Evolutionary conservation across 2,113 vertebrate genomes (phyloP).

Genomic region (Dendrocopos noguchii): DNA sequence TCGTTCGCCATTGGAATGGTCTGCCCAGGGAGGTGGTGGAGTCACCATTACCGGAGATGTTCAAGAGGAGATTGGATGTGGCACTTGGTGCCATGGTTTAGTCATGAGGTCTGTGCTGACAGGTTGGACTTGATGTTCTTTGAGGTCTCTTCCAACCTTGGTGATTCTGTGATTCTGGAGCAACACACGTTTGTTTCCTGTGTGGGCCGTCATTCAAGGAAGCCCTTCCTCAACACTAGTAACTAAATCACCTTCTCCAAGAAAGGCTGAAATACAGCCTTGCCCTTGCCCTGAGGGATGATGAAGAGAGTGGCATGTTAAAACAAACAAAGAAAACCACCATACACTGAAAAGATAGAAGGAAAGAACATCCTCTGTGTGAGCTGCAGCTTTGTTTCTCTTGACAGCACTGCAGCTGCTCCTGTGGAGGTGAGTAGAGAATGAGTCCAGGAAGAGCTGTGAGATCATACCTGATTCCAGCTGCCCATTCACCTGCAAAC

Average conservation of each 20-base stretch:
- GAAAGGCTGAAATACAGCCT: background rate
- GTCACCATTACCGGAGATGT: no score
- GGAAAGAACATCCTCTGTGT: background rate
- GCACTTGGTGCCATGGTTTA: no score
- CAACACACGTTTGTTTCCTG: background rate
- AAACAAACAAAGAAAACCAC: no score
- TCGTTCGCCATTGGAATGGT: no score
- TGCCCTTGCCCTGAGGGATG: no score
- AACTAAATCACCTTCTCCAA: background rate
- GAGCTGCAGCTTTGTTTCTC: background rate
- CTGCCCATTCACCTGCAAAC: background rate
- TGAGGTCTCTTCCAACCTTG: no score
- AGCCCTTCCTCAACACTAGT: background rate
- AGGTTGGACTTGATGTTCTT: no score
- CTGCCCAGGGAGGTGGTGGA: no score
- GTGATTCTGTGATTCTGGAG: background rate
- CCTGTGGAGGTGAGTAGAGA: no score
- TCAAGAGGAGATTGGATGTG: no score
- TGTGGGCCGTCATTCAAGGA: background rate
- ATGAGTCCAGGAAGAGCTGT: background rate
- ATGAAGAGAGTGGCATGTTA: background rate
- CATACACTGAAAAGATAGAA: background rate
- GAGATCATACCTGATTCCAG: background rate
- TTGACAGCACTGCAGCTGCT: accelerated
- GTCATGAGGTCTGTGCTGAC: no score